Evolutionary conservation across 2,797 vertebrate species (phyloP), one percentile per base, ranked within the genome.

Genomic region (Dryobates pubescens): DNA sequence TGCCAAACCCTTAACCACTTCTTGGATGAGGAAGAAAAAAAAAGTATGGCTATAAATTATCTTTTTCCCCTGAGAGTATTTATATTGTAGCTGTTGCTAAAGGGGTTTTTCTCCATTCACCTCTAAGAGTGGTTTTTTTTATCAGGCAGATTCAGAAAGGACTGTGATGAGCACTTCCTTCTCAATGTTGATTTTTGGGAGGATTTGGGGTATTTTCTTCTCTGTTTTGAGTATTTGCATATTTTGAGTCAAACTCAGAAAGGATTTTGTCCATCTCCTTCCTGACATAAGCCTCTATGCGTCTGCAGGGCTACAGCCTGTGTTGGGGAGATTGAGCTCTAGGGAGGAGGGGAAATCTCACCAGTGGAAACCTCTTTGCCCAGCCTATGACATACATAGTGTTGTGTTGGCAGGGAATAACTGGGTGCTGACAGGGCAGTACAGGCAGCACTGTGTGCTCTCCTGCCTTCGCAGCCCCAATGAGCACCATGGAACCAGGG

Each of bases 1-100:
- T 93, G 84, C 86, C 90, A 94, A 93, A 90, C 56, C 32, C 81
- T 90, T 88, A 86, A 84, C 80, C 17, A 9, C 43, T 76, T 68
- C 85, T 86, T 91, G 80, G 59, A 91, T 74, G 34, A 87, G 27
- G 61, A 92, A 89, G 59, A 91, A 74, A 86, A 38, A 36, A 38
- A 88, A 86, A 45, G 32, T 68, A 65, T 73, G 9, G 9, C 23
- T 77, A 47, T 80, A 86, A 91, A 86, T 94, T 75, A 38, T 26
- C 81, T 69, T 72, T 87, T 88, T 45, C 32, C 51, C 61, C 68
- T 4, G 10, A 91, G 80, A 58, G 20, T 89, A 71, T 91, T 91
- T 90, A 43, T 64, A 62, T 29, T 68, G 32, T 83, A 83, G 41
- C 38, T 68, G 27, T 76, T 82, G 51, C 67, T 73, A 68, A 84